Evolutionary conservation across 2,888 invertebrate genomes (phyloP).

Genomic region (Trachelus iudaicus): DNA sequence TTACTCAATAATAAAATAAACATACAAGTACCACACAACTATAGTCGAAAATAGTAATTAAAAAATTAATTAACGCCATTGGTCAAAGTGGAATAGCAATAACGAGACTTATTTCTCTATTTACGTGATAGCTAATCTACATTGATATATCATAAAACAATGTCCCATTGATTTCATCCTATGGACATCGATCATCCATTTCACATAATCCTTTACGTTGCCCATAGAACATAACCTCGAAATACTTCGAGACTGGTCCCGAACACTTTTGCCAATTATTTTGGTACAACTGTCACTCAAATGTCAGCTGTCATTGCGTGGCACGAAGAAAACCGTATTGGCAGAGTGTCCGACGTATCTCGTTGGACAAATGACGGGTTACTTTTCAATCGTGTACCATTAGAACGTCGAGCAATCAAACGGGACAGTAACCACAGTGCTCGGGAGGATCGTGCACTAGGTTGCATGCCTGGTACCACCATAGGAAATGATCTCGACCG

Average conservation of each 20-base stretch:
- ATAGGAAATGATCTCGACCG: constrained; percentile 46
- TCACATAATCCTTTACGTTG: not conserved
- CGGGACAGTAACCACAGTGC: constrained; percentile 63
- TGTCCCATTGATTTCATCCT: not conserved
- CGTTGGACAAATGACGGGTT: constrained; percentile 3
- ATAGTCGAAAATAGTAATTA: not conserved
- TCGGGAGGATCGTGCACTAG: constrained; percentile 35
- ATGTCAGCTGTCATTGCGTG: not conserved
- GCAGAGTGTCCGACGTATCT: not conserved
- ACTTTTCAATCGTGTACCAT: constrained; percentile 8
- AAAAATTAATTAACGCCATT: not conserved
- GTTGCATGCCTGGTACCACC: constrained; percentile 34
- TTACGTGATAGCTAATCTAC: not conserved
- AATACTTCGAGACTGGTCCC: not conserved
- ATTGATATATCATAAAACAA: not conserved
- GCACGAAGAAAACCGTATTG: not conserved
- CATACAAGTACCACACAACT: not conserved
- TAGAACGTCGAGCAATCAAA: constrained; percentile 54
- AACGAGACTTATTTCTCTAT: not conserved
- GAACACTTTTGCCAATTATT: not conserved
- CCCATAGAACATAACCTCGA: not conserved
- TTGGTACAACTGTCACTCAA: not conserved
- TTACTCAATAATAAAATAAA: not conserved
- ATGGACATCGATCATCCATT: not conserved
- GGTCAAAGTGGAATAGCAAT: not conserved